A percentile compares a stretch with the other conserved stretches of the same genome.
Evolutionary conservation across 2,113 vertebrate species (phyloP).

Genomic region (Coracopsis vasa): DNA sequence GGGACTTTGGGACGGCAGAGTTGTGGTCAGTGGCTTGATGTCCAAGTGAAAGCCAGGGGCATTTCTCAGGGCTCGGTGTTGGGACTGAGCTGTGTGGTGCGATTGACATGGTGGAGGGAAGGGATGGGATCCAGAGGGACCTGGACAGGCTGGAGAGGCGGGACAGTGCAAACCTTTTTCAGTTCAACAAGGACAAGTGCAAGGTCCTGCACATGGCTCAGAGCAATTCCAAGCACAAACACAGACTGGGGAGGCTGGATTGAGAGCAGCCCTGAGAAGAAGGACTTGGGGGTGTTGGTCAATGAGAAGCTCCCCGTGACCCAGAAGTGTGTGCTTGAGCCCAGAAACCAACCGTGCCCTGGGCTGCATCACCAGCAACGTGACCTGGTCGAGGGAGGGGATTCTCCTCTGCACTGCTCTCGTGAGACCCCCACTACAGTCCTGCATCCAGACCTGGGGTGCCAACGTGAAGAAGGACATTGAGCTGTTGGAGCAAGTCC

Average conservation of each 20-base stretch:
- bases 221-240: not conserved
- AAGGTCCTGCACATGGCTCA: not conserved
- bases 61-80: not conserved
- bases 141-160: not conserved
- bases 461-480: no score
- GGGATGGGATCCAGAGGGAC: not conserved
- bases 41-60: not conserved
- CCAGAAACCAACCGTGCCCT: not conserved
- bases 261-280: not conserved
- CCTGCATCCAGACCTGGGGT: no score
- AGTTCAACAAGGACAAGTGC: not conserved
- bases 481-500: no score
- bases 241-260: not conserved
- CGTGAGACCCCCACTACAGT: no score
- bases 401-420: no score
- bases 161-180: not conserved
- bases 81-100: not conserved
- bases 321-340: not conserved
- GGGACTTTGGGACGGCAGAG: not conserved
- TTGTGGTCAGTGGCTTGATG: not conserved
- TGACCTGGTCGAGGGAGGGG: no score
- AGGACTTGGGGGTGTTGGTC: not conserved
- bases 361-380: no score
- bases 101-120: not conserved
- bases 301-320: not conserved